Conservation (phyloP, 2,113 vertebrate genomes). For the Psophia crepitans region DNA sequence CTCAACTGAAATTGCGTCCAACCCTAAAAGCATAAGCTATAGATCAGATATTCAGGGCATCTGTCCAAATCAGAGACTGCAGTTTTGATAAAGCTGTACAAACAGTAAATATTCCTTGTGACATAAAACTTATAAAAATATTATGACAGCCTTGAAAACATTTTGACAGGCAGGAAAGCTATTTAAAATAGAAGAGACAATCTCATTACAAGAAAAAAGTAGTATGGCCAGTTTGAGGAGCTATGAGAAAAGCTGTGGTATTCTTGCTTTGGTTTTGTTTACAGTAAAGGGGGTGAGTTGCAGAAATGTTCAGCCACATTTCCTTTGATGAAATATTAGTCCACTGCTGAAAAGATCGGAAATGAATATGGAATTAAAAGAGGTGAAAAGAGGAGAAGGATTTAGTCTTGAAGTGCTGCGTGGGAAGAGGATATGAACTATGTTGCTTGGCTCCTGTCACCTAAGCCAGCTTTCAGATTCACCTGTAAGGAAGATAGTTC, state of each 20-base stretch:
- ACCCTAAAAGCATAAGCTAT: not conserved
- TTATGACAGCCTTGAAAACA: constrained; percentile 18
- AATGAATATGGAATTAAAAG: not conserved
- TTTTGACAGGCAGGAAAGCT: not conserved
- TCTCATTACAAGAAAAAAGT: not conserved
- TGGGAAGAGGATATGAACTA: not conserved
- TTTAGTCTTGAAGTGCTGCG: not conserved
- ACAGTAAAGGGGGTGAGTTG: not conserved
- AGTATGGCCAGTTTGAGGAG: not conserved
- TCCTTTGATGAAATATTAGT: not conserved
- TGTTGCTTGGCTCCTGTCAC: not conserved
- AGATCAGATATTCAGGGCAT: not conserved
- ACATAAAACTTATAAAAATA: constrained; percentile 4
- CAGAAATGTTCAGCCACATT: not conserved
- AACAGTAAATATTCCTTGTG: not conserved
- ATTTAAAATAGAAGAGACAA: not conserved
- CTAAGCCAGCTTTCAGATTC: not conserved
- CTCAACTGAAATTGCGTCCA: not conserved
- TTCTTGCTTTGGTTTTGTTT: not conserved
- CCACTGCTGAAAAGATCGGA: not conserved
- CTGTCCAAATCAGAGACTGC: not conserved
- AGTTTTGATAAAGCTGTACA: not conserved
- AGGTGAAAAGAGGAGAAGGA: not conserved
- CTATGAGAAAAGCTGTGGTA: not conserved
- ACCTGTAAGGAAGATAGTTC: not conserved